Conservation (phyloP, 2,113 vertebrate species). For the Xiphorhynchus elegans region DNA sequence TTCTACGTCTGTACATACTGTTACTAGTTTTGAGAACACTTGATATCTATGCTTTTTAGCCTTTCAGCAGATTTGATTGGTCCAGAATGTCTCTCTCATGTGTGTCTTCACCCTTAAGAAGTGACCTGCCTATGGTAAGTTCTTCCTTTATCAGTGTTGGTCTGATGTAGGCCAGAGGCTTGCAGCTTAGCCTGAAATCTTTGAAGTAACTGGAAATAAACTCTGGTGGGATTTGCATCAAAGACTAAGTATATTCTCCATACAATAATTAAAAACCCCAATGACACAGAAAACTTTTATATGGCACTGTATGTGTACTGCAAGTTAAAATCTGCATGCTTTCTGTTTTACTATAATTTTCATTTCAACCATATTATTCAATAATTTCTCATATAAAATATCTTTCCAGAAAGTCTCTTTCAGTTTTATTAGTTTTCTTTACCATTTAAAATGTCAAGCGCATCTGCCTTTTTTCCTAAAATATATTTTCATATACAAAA, state of each 20-base stretch:
- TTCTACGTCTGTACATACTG: not conserved
- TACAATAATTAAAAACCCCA: not conserved
- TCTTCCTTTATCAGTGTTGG: not conserved
- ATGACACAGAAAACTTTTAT: not conserved
- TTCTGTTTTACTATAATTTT: not conserved
- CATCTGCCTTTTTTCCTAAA: not conserved
- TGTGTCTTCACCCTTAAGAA: not conserved
- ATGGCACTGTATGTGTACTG: not conserved
- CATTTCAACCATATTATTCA: not conserved
- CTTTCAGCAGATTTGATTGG: not conserved
- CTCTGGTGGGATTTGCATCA: not conserved
- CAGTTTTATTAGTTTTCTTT: not conserved
- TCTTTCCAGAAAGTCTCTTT: not conserved
- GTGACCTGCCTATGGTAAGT: not conserved
- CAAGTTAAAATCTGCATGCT: not conserved
- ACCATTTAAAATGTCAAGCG: not conserved
- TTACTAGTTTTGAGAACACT: not conserved
- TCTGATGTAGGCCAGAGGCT: not conserved
- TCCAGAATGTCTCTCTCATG: not conserved
- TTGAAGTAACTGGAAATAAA: not conserved
- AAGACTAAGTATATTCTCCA: not conserved
- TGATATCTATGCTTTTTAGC: rapidly evolving
- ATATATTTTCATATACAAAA: not conserved
- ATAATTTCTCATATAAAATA: not conserved
- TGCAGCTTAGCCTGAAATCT: not conserved